Base-by-base conservation (phyloP, 1,140 invertebrate species). In the Pollicipes pollicipes region DNA sequence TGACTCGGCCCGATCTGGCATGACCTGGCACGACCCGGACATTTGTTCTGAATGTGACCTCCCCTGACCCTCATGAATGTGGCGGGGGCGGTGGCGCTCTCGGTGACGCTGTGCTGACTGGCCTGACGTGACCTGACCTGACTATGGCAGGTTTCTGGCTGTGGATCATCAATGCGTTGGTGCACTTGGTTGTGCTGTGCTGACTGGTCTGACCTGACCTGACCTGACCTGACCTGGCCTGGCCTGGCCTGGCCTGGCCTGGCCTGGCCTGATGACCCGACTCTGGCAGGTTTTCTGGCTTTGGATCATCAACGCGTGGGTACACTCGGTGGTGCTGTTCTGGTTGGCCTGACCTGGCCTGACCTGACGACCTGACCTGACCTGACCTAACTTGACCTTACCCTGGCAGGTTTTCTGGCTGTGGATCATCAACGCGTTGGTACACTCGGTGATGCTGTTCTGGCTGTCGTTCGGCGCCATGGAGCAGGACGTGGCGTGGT, bases 361-460 rank as follows among this genome's bases (percentile, higher is more conserved):
- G n/a, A n/a, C n/a, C n/a, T n/a, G n/a, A n/a, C n/a, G n/a, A n/a
- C n/a, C n/a, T n/a, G n/a, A n/a, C n/a, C n/a, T n/a, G n/a, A n/a
- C n/a, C n/a, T n/a, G n/a, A n/a, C n/a, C n/a, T n/a, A n/a, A n/a
- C n/a, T n/a, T n/a, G n/a, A n/a, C n/a, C n/a, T n/a, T n/a, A n/a
- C n/a, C 32, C 4, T 35, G 4, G 71, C 72, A 85, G 83, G 88
- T 96, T 68, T 99, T 99, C 83, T 97, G 95, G 91, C 84, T 96
- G 74, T 99, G 96, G 96, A 95, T 97, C 72, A 82, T 87, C 24
- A 95, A 98, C 80, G 90, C 95, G 17, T 82, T 98, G 75, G 83
- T 91, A 76, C 97, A 99, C 84, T 98, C 95, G 13, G 86, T 96
- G 45, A 80, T 97, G 72, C 84, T 99, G 70, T 99, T 95, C 81